Conservation (phyloP, 2,797 vertebrate species). For the Cheirogaleus major region DNA sequence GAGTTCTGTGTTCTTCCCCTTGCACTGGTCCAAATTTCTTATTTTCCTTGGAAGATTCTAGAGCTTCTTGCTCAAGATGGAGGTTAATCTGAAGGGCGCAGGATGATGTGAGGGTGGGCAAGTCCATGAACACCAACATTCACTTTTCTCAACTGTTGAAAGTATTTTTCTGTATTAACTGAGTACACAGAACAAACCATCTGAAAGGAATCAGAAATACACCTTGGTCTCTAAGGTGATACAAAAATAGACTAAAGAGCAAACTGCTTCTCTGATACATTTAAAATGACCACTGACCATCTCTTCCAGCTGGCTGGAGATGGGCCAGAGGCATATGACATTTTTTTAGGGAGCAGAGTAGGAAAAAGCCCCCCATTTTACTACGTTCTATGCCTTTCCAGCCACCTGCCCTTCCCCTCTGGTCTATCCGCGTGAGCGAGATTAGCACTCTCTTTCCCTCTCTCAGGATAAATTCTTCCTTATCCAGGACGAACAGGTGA, state of each 20-base stretch:
- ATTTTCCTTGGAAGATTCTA: neutral
- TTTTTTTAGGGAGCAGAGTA: neutral
- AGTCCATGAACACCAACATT: neutral
- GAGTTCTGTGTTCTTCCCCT: neutral
- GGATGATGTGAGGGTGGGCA: neutral
- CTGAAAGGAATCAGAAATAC: neutral
- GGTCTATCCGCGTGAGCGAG: neutral
- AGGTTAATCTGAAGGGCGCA: neutral
- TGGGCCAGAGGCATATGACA: neutral
- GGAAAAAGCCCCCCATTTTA: neutral
- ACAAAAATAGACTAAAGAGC: neutral
- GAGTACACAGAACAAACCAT: neutral
- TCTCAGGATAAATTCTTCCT: neutral
- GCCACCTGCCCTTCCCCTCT: neutral
- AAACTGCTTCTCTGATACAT: neutral
- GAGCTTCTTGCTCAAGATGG: neutral
- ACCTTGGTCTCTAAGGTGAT: neutral
- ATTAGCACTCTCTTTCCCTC: neutral
- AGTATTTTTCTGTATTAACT: neutral
- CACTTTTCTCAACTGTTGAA: neutral
- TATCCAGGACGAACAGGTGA: neutral
- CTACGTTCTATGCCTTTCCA: neutral
- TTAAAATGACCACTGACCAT: neutral
- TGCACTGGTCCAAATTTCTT: neutral
- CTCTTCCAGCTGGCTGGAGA: neutral